Evolutionary conservation across 2,797 vertebrate species (phyloP).

Genomic region (Amphiprion clarkii): DNA sequence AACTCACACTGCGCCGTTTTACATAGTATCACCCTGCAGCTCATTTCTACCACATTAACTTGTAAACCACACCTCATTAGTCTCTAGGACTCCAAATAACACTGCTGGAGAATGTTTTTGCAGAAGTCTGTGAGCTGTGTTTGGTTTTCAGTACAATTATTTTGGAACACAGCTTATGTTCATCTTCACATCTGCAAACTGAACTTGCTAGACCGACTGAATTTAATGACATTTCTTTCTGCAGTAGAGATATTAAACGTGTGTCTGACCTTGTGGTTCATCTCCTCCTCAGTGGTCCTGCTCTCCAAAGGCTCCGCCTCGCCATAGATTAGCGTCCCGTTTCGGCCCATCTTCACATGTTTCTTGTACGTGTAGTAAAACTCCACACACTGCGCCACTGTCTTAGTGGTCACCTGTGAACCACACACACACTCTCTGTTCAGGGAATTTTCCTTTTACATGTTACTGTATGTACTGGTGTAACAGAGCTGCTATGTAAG

Average conservation of each 20-base stretch:
- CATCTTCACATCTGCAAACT: too few relatives aligned
- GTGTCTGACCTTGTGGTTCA: slow-evolving; percentile 89
- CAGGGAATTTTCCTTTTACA: background rate
- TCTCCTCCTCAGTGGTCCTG: slow-evolving; percentile 88
- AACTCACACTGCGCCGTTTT: background rate
- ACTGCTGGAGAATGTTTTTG: too few relatives aligned
- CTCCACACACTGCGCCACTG: slow-evolving; percentile 96
- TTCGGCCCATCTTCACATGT: slow-evolving; percentile 95
- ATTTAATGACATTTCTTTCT: too few relatives aligned
- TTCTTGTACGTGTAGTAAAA: slow-evolving; percentile 99
- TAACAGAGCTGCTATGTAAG: too few relatives aligned
- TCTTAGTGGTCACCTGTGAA: slow-evolving; percentile 94
- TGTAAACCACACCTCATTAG: too few relatives aligned
- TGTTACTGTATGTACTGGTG: too few relatives aligned
- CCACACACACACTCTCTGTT: background rate
- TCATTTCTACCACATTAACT: too few relatives aligned
- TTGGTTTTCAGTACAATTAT: too few relatives aligned
- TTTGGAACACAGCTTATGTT: too few relatives aligned
- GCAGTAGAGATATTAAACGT: background rate
- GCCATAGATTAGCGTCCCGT: slow-evolving; percentile 92
- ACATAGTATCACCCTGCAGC: background rate
- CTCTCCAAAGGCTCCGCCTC: slow-evolving; percentile 87
- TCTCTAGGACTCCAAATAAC: too few relatives aligned
- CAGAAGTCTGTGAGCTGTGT: too few relatives aligned
- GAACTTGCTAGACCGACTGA: too few relatives aligned